Evolutionary conservation across 2,888 invertebrate genomes (phyloP).

Genomic region (Euzophera pinguis): DNA sequence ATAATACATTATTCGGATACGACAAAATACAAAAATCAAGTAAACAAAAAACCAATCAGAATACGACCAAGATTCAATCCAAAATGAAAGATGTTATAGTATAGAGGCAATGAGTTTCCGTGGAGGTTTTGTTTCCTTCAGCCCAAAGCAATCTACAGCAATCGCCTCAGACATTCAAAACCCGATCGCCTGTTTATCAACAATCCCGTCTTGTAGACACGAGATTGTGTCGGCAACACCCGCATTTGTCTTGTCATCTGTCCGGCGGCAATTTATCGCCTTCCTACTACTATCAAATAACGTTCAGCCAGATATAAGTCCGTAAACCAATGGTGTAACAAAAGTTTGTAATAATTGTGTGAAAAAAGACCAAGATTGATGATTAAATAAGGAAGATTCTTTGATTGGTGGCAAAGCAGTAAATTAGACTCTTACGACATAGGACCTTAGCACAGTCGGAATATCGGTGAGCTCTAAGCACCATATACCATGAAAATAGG

Average conservation of each 20-base stretch:
- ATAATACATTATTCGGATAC: too few species aligned
- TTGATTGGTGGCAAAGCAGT: background rate
- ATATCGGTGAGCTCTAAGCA: too few species aligned
- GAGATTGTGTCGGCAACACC: constrained; percentile 14
- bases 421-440: too few species aligned
- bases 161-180: constrained; percentile 2
- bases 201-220: constrained; percentile 6
- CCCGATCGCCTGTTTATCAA: constrained; percentile 10
- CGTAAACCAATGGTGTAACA: background rate
- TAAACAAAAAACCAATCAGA: too few species aligned
- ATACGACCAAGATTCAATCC: too few species aligned
- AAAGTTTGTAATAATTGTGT: too few species aligned
- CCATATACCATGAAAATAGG: too few species aligned
- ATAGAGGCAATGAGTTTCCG: too few species aligned
- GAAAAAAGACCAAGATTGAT: background rate
- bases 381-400: background rate
- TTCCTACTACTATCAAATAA: constrained; percentile 51
- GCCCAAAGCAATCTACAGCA: constrained; percentile 1
- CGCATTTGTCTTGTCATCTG: constrained; percentile 57
- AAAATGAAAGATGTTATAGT: too few species aligned
- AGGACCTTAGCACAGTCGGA: too few species aligned
- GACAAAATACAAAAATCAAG: too few species aligned
- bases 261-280: constrained; percentile 54
- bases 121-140: background rate
- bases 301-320: constrained; percentile 23